Evolutionary conservation across 1,140 invertebrate genomes (phyloP).

Genomic region (Drosophila ohnishii): DNA sequence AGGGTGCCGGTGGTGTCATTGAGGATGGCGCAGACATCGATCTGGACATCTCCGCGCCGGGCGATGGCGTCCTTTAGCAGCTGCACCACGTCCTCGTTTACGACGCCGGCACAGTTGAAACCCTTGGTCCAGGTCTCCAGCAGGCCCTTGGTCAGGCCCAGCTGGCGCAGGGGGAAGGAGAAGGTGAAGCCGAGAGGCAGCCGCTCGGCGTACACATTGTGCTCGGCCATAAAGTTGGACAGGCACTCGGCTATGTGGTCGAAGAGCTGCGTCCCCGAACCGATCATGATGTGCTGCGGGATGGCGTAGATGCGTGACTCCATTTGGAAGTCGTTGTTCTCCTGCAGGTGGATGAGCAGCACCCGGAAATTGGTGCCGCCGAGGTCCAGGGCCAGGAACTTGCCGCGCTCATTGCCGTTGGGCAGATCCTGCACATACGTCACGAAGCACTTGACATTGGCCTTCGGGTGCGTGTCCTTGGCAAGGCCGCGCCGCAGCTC

Average conservation of each 20-base stretch:
- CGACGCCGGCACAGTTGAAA: slow-evolving; percentile 96
- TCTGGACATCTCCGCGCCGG: slow-evolving; percentile 93
- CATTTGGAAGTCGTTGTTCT: slow-evolving; percentile 94
- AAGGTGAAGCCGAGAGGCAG: slow-evolving; percentile 99
- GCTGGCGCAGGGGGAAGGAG: slow-evolving; percentile 97
- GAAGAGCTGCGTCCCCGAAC: slow-evolving; percentile 94
- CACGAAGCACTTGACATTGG: slow-evolving; percentile 94
- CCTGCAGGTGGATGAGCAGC: slow-evolving; percentile 94
- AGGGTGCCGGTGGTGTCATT: slow-evolving; percentile 99
- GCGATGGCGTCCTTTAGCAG: slow-evolving; percentile 94
- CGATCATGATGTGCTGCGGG: slow-evolving; percentile 97
- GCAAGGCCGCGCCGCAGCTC: slow-evolving; percentile 93
- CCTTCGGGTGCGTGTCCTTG: slow-evolving; percentile 89
- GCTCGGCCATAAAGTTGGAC: slow-evolving; percentile 95
- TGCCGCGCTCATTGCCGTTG: slow-evolving; percentile 97
- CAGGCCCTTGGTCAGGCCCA: slow-evolving; percentile 95
- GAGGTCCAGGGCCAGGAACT: slow-evolving; percentile 98
- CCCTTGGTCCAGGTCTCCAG: slow-evolving; percentile 99
- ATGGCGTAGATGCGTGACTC: slow-evolving; percentile 99
- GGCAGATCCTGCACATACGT: slow-evolving; percentile 99
- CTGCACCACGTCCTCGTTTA: slow-evolving; percentile 95
- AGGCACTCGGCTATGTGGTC: slow-evolving; percentile 99
- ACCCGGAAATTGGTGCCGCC: slow-evolving; percentile 99
- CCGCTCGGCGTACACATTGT: slow-evolving; percentile 89
- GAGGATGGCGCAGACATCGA: slow-evolving; percentile 97